A percentile compares a stretch with the other conserved stretches of the same genome.
Evolutionary conservation across 2,797 vertebrate species (phyloP).

Genomic region (Jordanella pulchra): DNA sequence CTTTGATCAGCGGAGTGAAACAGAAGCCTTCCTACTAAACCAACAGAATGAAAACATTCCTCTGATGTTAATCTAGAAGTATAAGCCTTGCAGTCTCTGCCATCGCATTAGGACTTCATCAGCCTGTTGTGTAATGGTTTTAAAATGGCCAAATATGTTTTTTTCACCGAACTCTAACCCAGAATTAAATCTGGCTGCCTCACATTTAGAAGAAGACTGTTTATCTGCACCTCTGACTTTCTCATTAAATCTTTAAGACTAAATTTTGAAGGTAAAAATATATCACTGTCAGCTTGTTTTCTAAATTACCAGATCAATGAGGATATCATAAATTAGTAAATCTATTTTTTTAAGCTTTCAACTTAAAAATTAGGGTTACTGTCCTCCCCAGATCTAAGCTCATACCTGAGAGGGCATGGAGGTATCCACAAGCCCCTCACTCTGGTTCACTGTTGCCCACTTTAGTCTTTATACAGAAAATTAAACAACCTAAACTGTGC

Average conservation of each 20-base stretch:
- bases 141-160: not conserved
- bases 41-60: slow-evolving; percentile 66
- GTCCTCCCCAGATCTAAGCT: too few species aligned
- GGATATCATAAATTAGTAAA: not conserved
- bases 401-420: too few species aligned
- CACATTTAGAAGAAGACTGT: too few species aligned
- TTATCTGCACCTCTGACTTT: too few species aligned
- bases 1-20: slow-evolving; percentile 56
- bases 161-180: not conserved
- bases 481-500: not conserved
- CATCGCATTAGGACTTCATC: not conserved
- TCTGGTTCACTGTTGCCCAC: too few species aligned
- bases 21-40: slow-evolving; percentile 41
- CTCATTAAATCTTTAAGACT: not conserved
- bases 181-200: not conserved
- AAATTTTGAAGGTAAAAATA: not conserved
- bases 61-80: slow-evolving; percentile 48
- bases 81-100: slow-evolving; percentile 1
- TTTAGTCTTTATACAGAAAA: too few species aligned
- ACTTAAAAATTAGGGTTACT: too few species aligned
- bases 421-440: too few species aligned
- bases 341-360: not conserved
- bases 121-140: not conserved
- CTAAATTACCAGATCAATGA: not conserved
- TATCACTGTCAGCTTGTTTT: not conserved